Evolutionary conservation across 2,888 invertebrate genomes (phyloP), one percentile per base, ranked within the genome.

Genomic region (Eupithecia vulgata): DNA sequence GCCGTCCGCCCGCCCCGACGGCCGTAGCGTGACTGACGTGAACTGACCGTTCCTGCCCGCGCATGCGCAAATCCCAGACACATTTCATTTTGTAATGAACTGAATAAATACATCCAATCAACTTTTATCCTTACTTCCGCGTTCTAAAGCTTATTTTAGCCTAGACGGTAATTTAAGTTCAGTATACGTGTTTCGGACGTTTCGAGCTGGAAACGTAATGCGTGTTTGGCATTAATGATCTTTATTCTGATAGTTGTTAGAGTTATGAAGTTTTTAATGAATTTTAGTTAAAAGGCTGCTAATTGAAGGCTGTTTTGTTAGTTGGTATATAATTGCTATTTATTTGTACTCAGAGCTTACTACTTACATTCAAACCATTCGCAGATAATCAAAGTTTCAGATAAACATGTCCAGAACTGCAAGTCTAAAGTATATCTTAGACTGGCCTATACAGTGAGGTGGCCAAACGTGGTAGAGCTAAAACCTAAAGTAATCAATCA

Each of bases 21-120:
- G 80, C 73, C 83, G 74, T 79, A 82, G 83, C 86, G 82, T 40
- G 65, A 84, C 84, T 65, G 65, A 65, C 37, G 40, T 12, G 12
- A 65, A 92, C 92, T 92, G 87, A 86, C 80, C 79, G 80, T 75
- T 79, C 75, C 68, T 66, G 57, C 79, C 75, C 75, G 79, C 93
- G 92, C 93, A 90, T 90, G 93, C 93, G 93, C 83, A 66, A 69
- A 67, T 75, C 85, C 83, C 83, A 81, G 79, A 81, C 81, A 88
- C 88, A 89, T 91, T 91, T 89, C 87, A 88, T 88, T 88, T 88
- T 88, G 88, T 88, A 90, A 91, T 90, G 88, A 88, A 91, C 88
- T 87, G 85, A 86, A 87, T 81, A 78, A 76, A 75, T 71, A 69
- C 35, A 65, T 30, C 57, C 75, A 74, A 70, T 68, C 73, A 48